Evolutionary conservation across 2,797 vertebrate species (phyloP), one percentile per base, ranked within the genome.

Genomic region (Coreius guichenoti): DNA sequence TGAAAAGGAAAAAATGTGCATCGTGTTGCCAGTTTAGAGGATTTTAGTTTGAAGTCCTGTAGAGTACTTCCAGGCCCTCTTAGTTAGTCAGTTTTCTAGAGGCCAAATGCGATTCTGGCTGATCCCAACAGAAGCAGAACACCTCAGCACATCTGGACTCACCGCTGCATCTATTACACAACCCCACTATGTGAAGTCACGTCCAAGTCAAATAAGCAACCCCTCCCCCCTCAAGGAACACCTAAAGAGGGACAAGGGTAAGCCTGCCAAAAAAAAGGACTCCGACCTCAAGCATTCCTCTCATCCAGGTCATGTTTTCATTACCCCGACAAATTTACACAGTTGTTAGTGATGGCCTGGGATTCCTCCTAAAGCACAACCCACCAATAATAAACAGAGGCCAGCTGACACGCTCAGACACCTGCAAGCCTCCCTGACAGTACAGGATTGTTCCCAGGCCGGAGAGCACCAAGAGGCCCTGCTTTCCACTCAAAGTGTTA

Each of bases 321-420:
- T 97, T 97, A 94, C 95, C 93, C 94, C 94, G 95, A 96, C 95
- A 96, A 91, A 86, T 96, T 96, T 95, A 93, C 95, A 94, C 93
- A 94, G 95, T 94, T 95, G 95, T 96, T 94, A 92, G 95, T 94
- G 95, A 95, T 90, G 94, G 95, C 94, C 93, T 72, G 90, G 94
- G 94, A 90, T 85, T 95, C 93, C 95, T 96, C 93, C 94, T 94
- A 89, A 93, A 93, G 93, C 93, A 69, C 92, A 92, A 94, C 92
- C 90, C 92, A 95, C 93, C 94, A 93, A 95, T 96, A 96, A 96
- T 95, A 97, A 97, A 97, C 94, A 96, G 93, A 91, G 88, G 90
- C 95, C 95, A 93, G 95, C 96, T 94, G 95, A 96, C 95, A 93
- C 93, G 94, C 90, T 87, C n/a, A 93, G 94, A 95, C 97, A 98